Evolutionary conservation across 2,113 vertebrate genomes (phyloP).

Genomic region (Hippocampus guttulatus): DNA sequence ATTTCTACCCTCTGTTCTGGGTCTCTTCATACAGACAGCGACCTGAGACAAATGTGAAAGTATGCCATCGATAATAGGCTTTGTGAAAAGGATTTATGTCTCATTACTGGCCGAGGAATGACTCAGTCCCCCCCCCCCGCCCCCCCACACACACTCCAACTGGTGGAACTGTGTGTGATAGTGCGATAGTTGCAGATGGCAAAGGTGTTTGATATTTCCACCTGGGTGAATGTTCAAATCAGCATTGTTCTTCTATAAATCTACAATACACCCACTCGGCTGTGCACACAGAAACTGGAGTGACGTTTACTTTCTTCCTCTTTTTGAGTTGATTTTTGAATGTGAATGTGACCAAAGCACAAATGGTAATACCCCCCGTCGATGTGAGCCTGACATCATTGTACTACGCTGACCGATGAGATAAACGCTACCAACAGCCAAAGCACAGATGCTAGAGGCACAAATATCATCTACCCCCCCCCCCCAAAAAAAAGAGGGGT

Average conservation of each 20-base stretch:
- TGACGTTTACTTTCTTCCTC: conserved; percentile 4
- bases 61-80: too few relatives aligned
- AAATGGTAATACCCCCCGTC: too few relatives aligned
- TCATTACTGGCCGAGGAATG: too few relatives aligned
- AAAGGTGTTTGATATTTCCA: background rate
- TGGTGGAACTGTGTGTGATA: too few relatives aligned
- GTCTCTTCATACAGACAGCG: too few relatives aligned
- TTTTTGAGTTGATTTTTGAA: background rate
- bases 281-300: background rate
- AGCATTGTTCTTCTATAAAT: conserved; percentile 14
- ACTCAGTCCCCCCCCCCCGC: too few relatives aligned
- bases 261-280: conserved; percentile 5
- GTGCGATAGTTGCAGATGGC: background rate
- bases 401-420: background rate
- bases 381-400: background rate
- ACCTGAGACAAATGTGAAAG: too few relatives aligned
- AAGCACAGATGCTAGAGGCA: background rate
- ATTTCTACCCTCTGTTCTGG: too few relatives aligned
- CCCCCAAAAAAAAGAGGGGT: background rate
- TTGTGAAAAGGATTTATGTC: too few relatives aligned
- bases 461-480: too few relatives aligned
- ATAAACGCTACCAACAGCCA: background rate
- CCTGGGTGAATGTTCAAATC: background rate
- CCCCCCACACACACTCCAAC: too few relatives aligned
- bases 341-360: background rate